Conservation (phyloP, 2,113 vertebrate genomes). For the Odontesthes bonariensis region DNA sequence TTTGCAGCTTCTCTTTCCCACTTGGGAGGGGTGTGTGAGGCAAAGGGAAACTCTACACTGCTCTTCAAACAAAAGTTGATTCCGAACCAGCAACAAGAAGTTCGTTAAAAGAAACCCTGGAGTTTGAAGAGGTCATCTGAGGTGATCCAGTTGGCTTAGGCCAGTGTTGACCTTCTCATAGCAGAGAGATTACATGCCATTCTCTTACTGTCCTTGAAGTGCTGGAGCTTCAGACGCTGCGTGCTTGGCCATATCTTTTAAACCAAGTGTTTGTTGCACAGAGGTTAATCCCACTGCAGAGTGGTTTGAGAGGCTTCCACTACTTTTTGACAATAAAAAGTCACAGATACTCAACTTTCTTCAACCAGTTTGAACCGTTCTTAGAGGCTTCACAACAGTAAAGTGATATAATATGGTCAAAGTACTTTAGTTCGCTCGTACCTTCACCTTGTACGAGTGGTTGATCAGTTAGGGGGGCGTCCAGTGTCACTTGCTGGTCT, state of each 20-base stretch:
- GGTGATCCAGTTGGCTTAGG: neutral
- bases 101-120: constrained; percentile 23
- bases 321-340: too few relatives aligned
- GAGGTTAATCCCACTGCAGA: too few relatives aligned
- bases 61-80: too few relatives aligned
- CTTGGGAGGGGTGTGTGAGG: too few relatives aligned
- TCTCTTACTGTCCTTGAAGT: neutral
- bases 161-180: neutral
- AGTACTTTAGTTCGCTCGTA: constrained; percentile 47
- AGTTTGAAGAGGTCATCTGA: neutral
- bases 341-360: too few relatives aligned
- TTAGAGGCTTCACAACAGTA: too few relatives aligned
- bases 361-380: neutral
- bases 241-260: neutral
- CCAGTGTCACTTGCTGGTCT: constrained; percentile 85
- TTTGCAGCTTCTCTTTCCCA: too few relatives aligned
- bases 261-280: neutral
- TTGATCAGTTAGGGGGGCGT: constrained; percentile 84
- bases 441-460: constrained; percentile 90
- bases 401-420: neutral
- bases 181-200: neutral
- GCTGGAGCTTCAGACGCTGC: neutral
- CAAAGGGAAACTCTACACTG: too few relatives aligned
- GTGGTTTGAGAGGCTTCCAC: too few relatives aligned
- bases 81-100: neutral